Conservation (phyloP, 2,888 invertebrate species). For the Stramonita haemastoma region DNA sequence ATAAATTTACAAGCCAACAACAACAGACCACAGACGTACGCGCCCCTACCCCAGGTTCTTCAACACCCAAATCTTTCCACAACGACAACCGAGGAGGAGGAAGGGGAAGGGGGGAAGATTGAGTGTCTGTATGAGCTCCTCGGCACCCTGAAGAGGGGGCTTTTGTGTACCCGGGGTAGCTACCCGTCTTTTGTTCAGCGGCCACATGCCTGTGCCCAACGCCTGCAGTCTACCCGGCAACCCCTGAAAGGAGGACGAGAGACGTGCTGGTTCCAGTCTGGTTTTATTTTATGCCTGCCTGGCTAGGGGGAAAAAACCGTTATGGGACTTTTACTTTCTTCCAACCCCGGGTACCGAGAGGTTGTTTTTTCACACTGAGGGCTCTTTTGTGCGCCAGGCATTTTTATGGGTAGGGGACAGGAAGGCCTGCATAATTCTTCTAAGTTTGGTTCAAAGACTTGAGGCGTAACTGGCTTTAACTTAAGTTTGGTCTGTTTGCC, state of each 20-base stretch:
- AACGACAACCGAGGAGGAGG: too few species aligned
- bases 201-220: neutral
- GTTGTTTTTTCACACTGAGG: neutral
- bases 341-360: neutral
- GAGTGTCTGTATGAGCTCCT: neutral
- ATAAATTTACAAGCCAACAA: neutral
- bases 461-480: too few species aligned
- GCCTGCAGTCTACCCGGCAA: neutral
- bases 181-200: neutral
- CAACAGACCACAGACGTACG: neutral
- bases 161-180: neutral
- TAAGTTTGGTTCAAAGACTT: too few species aligned
- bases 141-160: neutral
- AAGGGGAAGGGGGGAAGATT: neutral
- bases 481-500: too few species aligned
- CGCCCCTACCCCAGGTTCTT: neutral
- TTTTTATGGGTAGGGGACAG: conserved; percentile 23
- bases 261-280: neutral
- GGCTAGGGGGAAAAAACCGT: neutral
- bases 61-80: neutral
- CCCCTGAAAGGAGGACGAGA: neutral
- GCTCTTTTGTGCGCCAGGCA: neutral
- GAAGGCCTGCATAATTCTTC: conserved; percentile 1
- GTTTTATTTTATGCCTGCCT: conserved; percentile 21
- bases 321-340: conserved; percentile 4